Evolutionary conservation across 1,140 invertebrate genomes (phyloP).

Genomic region (Cotesia typhae): DNA sequence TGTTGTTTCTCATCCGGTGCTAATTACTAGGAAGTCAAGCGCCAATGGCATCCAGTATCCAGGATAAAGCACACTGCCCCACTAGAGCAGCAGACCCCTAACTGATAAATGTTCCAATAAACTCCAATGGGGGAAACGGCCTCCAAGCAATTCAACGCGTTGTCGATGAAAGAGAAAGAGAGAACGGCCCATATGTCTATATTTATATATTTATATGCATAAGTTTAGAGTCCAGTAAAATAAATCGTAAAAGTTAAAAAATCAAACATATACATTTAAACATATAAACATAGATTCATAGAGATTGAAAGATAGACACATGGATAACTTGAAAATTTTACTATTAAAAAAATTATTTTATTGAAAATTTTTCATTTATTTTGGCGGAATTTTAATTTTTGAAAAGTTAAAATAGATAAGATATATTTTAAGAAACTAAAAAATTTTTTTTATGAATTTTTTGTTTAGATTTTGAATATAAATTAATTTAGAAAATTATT

Average conservation of each 20-base stretch:
- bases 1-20: conserved; percentile 34
- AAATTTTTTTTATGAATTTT: no score
- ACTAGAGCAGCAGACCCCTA: conserved; percentile 19
- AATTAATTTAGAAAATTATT: no score
- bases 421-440: no score
- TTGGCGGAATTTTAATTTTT: no score
- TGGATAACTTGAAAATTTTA: no score
- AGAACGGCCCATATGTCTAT: neutral
- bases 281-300: no score
- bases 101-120: conserved; percentile 43
- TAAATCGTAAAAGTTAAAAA: conserved; percentile 27
- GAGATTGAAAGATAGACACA: no score
- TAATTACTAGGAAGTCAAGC: conserved; percentile 41
- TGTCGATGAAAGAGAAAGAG: conserved; percentile 22
- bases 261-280: neutral
- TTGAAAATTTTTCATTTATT: no score
- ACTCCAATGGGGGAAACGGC: conserved; percentile 7
- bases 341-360: no score
- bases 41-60: conserved; percentile 23
- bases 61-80: conserved; percentile 12
- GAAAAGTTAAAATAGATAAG: no score
- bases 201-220: neutral
- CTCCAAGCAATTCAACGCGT: conserved; percentile 28
- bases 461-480: no score
- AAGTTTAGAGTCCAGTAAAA: neutral